A percentile compares a stretch with the other conserved stretches of the same genome.
Conservation (phyloP, 2,888 invertebrate species). For the Rhogogaster chlorosoma region DNA sequence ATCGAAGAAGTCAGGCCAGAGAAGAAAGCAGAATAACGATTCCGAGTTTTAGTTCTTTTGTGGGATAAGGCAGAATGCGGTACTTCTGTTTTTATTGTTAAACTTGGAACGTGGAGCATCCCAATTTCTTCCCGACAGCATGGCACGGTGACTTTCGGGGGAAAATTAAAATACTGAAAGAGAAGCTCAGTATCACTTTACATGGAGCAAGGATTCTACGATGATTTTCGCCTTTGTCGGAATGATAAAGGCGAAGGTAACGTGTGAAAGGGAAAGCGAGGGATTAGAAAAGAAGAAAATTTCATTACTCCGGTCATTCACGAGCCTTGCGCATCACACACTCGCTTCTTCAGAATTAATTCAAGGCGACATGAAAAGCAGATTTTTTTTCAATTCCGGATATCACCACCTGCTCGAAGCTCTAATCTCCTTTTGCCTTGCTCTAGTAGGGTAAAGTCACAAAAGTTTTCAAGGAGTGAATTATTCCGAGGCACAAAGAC, state of each 20-base stretch:
- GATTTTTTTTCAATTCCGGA: not conserved
- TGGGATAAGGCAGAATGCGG: not conserved
- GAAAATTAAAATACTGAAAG: not conserved
- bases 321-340: not conserved
- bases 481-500: not conserved
- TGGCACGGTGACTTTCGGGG: not conserved
- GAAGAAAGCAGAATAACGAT: not conserved
- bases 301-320: not conserved
- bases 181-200: not conserved
- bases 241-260: not conserved
- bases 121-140: not conserved
- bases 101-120: not conserved
- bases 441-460: not conserved
- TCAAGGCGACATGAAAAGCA: not conserved
- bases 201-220: not conserved
- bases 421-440: not conserved
- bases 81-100: not conserved
- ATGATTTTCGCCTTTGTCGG: not conserved
- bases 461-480: not conserved
- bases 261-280: not conserved
- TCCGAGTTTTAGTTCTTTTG: not conserved
- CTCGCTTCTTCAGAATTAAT: not conserved
- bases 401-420: not conserved
- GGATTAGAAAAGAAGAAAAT: not conserved
- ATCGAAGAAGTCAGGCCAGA: not conserved